Base-by-base conservation (phyloP, 2,888 invertebrate species). In the Oligia fasciuncula region DNA sequence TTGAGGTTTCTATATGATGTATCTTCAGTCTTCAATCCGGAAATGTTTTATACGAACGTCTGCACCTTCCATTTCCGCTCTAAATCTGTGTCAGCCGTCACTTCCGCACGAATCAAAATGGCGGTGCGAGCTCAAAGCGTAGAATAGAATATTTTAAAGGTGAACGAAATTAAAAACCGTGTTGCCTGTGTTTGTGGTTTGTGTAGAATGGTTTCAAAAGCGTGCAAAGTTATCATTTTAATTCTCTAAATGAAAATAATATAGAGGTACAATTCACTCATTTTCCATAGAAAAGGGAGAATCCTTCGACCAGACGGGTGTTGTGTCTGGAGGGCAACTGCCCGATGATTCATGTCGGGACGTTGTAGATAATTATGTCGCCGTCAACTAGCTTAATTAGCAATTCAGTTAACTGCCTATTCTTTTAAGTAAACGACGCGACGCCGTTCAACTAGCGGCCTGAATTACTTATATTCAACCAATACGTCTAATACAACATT, bases 51-150 rank as follows among this genome's bases (percentile, higher is more conserved):
- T 23, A 29, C 51, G 13, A 72, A 40, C 35, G n/a, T 68, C 13
- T 82, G 40, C 14, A 29, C 4, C 23, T 65, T 80, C 69, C n/a
- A 83, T 80, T 80, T 69, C 67, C n/a, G 8, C 43, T 60, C 40
- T 51, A 57, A n/a, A 23, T 77, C 63, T 51, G 57, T 69, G 83
- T 40, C 35, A 14, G 14, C 29, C 29, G 76, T 68, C 54, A 81
- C 76, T 74, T 54, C 76, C 62, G 76, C 76, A 63, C 54, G 65
- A 76, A 65, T 60, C 49, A 77, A 83, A 83, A 83, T 83, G 77
- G 80, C 43, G 63, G 13, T 11, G 43, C 23, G 17, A 66, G 40
- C 49, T 17, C n/a, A 54, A 40, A 57, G 40, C 40, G 19, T 83
- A 57, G 57, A 57, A 69, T 83, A 69, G 14, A 83, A 82, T 29